A percentile compares a stretch with the other conserved stretches of the same genome.
Conservation (phyloP, 2,888 invertebrate genomes). For the Cosmia pyralina region DNA sequence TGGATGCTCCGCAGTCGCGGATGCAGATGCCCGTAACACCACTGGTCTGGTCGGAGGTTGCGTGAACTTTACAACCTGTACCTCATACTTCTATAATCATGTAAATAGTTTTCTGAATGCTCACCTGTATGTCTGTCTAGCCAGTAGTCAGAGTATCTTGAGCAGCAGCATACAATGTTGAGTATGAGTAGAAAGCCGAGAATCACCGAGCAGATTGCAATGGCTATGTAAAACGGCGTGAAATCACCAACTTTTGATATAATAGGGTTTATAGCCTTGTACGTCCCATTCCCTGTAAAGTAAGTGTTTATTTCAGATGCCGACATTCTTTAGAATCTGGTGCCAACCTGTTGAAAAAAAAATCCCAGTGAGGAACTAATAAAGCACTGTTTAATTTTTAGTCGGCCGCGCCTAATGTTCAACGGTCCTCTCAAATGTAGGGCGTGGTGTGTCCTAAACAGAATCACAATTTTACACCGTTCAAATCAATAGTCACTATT, state of each 20-base stretch:
- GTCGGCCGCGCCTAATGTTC: conserved; percentile 35
- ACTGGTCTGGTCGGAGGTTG: too few species aligned
- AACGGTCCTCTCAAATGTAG: conserved; percentile 45
- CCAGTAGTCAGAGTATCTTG: conserved; percentile 95
- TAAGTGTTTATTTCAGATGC: conserved; percentile 82
- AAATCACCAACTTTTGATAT: conserved; percentile 91
- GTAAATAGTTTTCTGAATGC: conserved; percentile 41
- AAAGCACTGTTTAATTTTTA: conserved; percentile 6
- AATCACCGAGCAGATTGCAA: conserved; percentile 94
- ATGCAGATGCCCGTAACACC: too few species aligned
- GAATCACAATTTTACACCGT: not conserved
- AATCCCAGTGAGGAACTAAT: conserved; percentile 69
- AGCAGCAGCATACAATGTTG: conserved; percentile 95
- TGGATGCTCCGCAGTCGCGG: too few species aligned
- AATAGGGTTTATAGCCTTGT: conserved; percentile 80
- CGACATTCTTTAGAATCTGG: conserved; percentile 79
- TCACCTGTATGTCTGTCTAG: conserved; percentile 94
- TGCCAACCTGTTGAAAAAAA: conserved; percentile 83
- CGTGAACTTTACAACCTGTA: too few species aligned
- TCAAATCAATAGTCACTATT: not conserved
- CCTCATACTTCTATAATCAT: too few species aligned
- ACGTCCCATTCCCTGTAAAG: conserved; percentile 86
- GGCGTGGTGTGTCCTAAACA: conserved; percentile 46
- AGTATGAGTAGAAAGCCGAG: conserved; percentile 93
- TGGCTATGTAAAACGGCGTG: conserved; percentile 95